A percentile compares a stretch with the other conserved stretches of the same genome.
Conservation (phyloP, 2,797 vertebrate species). For the Microctenopoma stevenorrisi region DNA sequence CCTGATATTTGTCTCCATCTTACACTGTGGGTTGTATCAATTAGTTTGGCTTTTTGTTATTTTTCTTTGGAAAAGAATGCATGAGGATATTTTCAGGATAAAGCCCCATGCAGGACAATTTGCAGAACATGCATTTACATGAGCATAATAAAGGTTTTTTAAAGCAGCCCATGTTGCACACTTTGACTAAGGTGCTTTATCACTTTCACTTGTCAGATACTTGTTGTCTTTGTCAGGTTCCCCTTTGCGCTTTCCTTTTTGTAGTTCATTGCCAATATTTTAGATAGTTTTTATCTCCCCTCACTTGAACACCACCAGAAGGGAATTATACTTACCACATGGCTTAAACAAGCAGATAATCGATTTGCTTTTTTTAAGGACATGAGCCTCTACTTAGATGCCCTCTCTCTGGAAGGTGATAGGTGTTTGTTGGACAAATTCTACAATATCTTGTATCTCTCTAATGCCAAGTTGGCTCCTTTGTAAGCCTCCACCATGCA, state of each 20-base stretch:
- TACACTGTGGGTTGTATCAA: slow-evolving; percentile 29
- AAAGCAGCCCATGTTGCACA: no score
- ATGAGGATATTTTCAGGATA: no score
- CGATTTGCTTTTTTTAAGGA: slow-evolving; percentile 7
- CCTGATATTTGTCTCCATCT: slow-evolving; percentile 47
- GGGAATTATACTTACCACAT: slow-evolving; percentile 1
- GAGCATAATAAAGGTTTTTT: no score
- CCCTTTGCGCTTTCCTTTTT: no score
- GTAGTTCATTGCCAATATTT: slow-evolving; percentile 1
- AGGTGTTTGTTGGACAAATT: slow-evolving; percentile 23
- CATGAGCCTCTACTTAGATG: not conserved
- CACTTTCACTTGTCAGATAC: no score
- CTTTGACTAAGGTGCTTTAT: no score
- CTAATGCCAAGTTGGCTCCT: slow-evolving; percentile 9
- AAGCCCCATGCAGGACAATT: no score
- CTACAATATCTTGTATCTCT: slow-evolving; percentile 18
- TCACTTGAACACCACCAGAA: not conserved
- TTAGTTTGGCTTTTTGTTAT: not conserved
- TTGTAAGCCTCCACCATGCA: not conserved
- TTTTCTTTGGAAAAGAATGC: no score
- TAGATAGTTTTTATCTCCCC: slow-evolving; percentile 1
- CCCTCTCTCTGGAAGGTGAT: slow-evolving; percentile 17
- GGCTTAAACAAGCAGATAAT: slow-evolving; percentile 33
- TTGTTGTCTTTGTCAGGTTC: no score
- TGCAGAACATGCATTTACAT: no score